These are phyloP conservation scores for Erpetoichthys calabaricus DNA, from an alignment of 2,797 vertebrate genomes.

Conservation along the genomic window DNA sequence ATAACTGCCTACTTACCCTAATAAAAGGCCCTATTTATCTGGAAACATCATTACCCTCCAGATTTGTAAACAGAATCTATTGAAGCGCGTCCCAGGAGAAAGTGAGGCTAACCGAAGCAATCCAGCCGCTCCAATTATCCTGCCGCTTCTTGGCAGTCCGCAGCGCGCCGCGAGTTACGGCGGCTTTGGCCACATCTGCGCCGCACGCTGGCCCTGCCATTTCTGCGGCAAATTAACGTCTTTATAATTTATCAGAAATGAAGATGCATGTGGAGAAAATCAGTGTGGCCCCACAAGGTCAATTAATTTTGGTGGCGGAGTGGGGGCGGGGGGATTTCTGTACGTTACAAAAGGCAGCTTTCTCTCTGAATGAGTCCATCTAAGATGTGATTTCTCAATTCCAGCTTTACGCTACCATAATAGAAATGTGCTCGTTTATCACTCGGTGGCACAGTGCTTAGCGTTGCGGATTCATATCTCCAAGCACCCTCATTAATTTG, in stretches of 20 bases:
- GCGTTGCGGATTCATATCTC: too few species aligned
- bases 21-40: slow-evolving; percentile 61
- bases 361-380: too few species aligned
- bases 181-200: slow-evolving; percentile 86
- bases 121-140: slow-evolving; percentile 64
- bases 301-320: slow-evolving; percentile 62
- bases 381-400: too few species aligned
- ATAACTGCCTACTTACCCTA: slow-evolving; percentile 47
- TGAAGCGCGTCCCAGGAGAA: slow-evolving; percentile 64
- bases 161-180: slow-evolving; percentile 65
- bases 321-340: too few species aligned
- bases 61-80: slow-evolving; percentile 65
- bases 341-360: too few species aligned
- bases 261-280: slow-evolving; percentile 87
- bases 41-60: slow-evolving; percentile 65
- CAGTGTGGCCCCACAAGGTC: slow-evolving; percentile 88
- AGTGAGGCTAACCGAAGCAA: slow-evolving; percentile 73
- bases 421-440: too few species aligned
- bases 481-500: too few species aligned
- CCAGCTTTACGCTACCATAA: too few species aligned
- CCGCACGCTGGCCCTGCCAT: slow-evolving; percentile 79
- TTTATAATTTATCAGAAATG: slow-evolving; percentile 96
- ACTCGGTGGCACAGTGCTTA: too few species aligned
- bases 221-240: slow-evolving; percentile 94
- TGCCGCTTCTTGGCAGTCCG: slow-evolving; percentile 58